Evolutionary conservation across 2,113 vertebrate genomes (phyloP), one percentile per base, ranked within the genome.

Genomic region (Xiphorhynchus elegans): DNA sequence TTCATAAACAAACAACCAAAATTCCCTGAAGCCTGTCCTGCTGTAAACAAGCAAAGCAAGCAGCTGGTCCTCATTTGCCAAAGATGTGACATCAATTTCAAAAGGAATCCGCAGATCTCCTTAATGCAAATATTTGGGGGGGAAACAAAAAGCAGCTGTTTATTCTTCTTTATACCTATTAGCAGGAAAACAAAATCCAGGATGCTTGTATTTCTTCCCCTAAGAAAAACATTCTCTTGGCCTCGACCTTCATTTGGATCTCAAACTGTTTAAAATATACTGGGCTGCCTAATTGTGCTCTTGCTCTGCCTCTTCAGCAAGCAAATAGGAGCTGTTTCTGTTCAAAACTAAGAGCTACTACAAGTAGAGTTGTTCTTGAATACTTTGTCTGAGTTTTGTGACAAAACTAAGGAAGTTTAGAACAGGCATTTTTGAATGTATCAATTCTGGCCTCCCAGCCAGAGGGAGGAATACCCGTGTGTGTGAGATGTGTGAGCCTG

Each of bases 11-110:
- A 79, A 62, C 80, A 89, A 37, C 31, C 10, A 10, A 56, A 46
- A 49, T 31, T n/a, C 59, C 76, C 75, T 68, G 55, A 77, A 96
- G 91, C 89, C 84, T 47, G 77, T 62, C 90, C 86, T 67, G 84
- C 93, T 93, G 88, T 95, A 98, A 94, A 97, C 91, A 92, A 86
- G 78, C 90, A 72, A 40, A 89, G 79, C 86, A 73, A 96, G 90
- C 98, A 98, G 98, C 98, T 97, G 97, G 87, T 81, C 78, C 52
- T n/a, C 96, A 96, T 96, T 94, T 97, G 86, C 88, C 63, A 62
- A 90, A 90, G 91, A 85, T 77, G 95, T 96, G 91, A 86, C 95
- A 75, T 81, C 88, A 52, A 53, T 95, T 85, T 40, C 79, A 88
- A 73, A 79, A 92, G 74, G 91, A 90, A 88, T 93, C 83, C 84